Conservation (phyloP, 2,113 vertebrate species). For the Oncorhynchus mykiss region DNA sequence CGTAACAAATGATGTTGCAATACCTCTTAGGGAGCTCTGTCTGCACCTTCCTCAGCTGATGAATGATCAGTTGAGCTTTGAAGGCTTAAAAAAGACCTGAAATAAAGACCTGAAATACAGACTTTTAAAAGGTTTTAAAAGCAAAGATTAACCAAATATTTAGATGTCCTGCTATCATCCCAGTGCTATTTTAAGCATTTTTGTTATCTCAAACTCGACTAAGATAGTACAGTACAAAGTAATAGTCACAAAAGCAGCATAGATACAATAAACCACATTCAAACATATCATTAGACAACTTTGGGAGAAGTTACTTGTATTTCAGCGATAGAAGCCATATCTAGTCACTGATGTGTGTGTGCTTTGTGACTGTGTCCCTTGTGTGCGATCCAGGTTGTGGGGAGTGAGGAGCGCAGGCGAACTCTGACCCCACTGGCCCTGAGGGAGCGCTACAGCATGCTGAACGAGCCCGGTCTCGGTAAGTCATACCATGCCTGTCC, state of each 20-base stretch:
- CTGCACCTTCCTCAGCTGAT: neutral
- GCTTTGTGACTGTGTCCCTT: neutral
- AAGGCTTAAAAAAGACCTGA: too few species aligned
- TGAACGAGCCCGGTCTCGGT: constrained; percentile 86
- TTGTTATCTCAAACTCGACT: neutral
- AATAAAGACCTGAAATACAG: too few species aligned
- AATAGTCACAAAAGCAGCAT: neutral
- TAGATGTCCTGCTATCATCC: too few species aligned
- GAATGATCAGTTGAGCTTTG: neutral
- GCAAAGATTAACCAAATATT: neutral
- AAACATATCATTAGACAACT: neutral
- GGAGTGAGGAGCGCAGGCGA: constrained; percentile 86
- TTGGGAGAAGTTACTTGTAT: neutral
- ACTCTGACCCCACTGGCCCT: constrained; percentile 88
- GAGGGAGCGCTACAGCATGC: constrained; percentile 87
- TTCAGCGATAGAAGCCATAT: neutral
- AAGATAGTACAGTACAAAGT: neutral
- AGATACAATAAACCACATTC: neutral
- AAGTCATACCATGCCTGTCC: constrained; percentile 54
- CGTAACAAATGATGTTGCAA: too few species aligned
- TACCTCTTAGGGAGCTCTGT: neutral
- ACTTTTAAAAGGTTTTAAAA: neutral
- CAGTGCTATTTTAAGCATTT: too few species aligned
- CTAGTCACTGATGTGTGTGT: neutral
- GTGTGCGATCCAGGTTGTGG: constrained; percentile 70